A percentile compares a stretch with the other conserved stretches of the same genome.
Conservation (phyloP, 2,888 invertebrate genomes). For the Gisinianus flammeolus region DNA sequence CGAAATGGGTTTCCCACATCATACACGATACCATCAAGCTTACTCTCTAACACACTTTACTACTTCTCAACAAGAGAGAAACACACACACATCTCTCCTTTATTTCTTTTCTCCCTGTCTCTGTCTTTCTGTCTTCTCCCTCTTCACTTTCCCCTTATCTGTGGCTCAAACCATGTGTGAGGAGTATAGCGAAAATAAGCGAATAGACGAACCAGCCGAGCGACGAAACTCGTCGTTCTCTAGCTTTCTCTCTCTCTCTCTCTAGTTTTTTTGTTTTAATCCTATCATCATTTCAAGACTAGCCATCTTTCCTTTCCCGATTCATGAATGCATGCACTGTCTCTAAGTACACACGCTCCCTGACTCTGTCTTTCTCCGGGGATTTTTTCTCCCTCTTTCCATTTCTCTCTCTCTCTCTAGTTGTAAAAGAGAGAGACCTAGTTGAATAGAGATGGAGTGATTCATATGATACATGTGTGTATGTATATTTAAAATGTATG, state of each 20-base stretch:
- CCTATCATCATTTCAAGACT: conserved; percentile 23
- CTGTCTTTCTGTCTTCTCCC: conserved; percentile 21
- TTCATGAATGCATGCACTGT: not conserved
- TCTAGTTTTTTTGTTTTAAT: conserved; percentile 28
- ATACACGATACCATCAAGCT: conserved; percentile 26
- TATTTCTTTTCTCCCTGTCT: not conserved
- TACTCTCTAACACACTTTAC: conserved; percentile 3
- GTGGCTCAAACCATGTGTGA: too few relatives aligned
- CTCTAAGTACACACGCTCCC: not conserved
- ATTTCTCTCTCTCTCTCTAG: not conserved
- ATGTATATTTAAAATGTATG: conserved; percentile 4
- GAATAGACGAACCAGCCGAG: too few relatives aligned
- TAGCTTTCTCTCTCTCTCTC: not conserved
- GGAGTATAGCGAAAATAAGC: too few relatives aligned
- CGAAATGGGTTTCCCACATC: conserved; percentile 38
- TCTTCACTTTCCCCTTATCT: conserved; percentile 1
- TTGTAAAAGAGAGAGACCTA: too few relatives aligned
- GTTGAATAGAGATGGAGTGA: not conserved
- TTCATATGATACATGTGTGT: not conserved
- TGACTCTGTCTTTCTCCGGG: conserved; percentile 8
- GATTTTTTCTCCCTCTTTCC: not conserved
- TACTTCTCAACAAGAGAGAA: not conserved
- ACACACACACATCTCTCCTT: not conserved
- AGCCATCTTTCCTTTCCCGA: not conserved
- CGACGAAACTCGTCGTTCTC: not conserved